Conservation (phyloP, 2,888 invertebrate genomes). For the Orgyia antiqua region DNA sequence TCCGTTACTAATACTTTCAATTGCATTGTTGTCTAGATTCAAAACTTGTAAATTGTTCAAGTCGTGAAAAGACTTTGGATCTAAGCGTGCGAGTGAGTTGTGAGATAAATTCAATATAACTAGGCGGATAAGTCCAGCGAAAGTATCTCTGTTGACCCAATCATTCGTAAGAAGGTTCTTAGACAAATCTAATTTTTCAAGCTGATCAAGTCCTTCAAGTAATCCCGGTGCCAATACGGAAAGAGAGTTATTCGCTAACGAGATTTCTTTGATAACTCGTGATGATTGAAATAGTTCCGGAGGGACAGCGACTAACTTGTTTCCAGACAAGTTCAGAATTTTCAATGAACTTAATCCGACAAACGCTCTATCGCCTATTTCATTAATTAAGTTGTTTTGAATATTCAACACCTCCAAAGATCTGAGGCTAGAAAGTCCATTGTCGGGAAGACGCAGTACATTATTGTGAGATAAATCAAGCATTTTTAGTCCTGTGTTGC, state of each 20-base stretch:
- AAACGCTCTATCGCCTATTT: constrained; percentile 86
- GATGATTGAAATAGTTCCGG: constrained; percentile 87
- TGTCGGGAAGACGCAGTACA: constrained; percentile 82
- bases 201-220: constrained; percentile 84
- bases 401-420: constrained; percentile 84
- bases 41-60: constrained; percentile 86
- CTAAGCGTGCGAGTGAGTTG: constrained; percentile 84
- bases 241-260: constrained; percentile 88
- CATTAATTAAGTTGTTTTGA: constrained; percentile 86
- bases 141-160: constrained; percentile 87
- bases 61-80: constrained; percentile 85
- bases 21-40: constrained; percentile 84
- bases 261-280: constrained; percentile 83
- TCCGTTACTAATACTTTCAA: constrained; percentile 83
- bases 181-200: constrained; percentile 85
- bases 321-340: constrained; percentile 87
- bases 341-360: constrained; percentile 83
- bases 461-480: constrained; percentile 87
- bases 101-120: constrained; percentile 85
- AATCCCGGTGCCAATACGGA: constrained; percentile 86
- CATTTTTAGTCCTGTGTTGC: constrained; percentile 82
- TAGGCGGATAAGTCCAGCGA: constrained; percentile 84
- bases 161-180: constrained; percentile 85
- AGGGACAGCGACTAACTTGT: constrained; percentile 87
- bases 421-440: constrained; percentile 83